Conservation (phyloP, 2,113 vertebrate species). For the Mormyrus iriodes region DNA sequence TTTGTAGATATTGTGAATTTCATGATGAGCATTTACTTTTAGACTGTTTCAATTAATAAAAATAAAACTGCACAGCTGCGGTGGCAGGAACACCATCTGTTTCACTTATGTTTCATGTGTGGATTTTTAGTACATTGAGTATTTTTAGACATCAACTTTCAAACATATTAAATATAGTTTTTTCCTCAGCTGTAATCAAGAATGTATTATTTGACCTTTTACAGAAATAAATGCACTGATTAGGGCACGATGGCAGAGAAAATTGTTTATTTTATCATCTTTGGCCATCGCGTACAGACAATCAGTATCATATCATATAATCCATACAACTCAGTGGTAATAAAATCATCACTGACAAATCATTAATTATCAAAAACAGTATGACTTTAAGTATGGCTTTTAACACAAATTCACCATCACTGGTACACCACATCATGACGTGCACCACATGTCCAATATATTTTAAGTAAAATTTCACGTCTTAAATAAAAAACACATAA, state of each 20-base stretch:
- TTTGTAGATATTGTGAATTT: not conserved
- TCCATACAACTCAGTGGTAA: slow-evolving; percentile 45
- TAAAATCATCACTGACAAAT: slow-evolving; percentile 38
- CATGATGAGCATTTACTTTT: not conserved
- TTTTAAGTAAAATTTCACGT: slow-evolving; percentile 11
- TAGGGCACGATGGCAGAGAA: not conserved
- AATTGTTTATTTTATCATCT: slow-evolving; percentile 14
- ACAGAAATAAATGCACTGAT: not conserved
- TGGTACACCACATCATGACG: not conserved
- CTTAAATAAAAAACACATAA: slow-evolving; percentile 33
- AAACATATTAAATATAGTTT: not conserved
- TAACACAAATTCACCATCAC: not conserved
- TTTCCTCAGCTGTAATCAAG: not conserved
- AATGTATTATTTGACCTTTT: not conserved
- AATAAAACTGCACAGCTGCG: not conserved
- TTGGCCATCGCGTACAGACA: not conserved
- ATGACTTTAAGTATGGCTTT: slow-evolving; percentile 28
- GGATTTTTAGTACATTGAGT: not conserved
- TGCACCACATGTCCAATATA: slow-evolving; percentile 7
- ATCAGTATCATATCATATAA: slow-evolving; percentile 8
- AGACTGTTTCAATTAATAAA: not conserved
- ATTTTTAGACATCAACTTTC: not conserved
- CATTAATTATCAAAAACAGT: slow-evolving; percentile 37
- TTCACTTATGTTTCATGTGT: not conserved
- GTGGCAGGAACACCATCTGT: not conserved